Percentiles rank a stretch among this genome's conserved stretches.
Conservation (phyloP, 2,888 invertebrate species). For the Mylabris sibirica region DNA sequence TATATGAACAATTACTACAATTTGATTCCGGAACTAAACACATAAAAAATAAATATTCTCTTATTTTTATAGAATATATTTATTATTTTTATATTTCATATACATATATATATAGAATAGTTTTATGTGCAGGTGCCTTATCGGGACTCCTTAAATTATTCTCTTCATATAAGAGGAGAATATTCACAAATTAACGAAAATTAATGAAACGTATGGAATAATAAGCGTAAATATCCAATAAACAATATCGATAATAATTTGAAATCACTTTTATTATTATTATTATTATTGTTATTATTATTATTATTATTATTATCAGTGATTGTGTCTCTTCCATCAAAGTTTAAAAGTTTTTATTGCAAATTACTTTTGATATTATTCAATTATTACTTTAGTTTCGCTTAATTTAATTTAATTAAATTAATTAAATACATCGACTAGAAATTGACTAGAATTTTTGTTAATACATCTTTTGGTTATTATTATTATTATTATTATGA, state of each 20-base stretch:
- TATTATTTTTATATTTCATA: slow-evolving; percentile 39
- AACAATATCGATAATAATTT: slow-evolving; percentile 26
- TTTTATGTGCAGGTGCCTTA: slow-evolving; percentile 37
- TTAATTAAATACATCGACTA: slow-evolving; percentile 40
- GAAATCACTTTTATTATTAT: slow-evolving; percentile 23
- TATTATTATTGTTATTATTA: slow-evolving; percentile 19
- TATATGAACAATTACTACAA: slow-evolving; percentile 53
- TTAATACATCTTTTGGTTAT: slow-evolving; percentile 20
- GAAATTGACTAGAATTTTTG: slow-evolving; percentile 43
- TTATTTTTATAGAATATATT: slow-evolving; percentile 51
- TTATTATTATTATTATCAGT: slow-evolving; percentile 36
- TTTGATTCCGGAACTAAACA: slow-evolving; percentile 51
- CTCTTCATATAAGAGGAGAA: not conserved
- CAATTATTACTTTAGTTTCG: slow-evolving; percentile 53
- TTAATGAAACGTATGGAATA: not conserved
- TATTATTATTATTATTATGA: not conserved
- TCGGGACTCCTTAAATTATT: slow-evolving; percentile 54
- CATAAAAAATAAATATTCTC: slow-evolving; percentile 57
- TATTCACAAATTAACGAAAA: not conserved
- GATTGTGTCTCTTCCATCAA: slow-evolving; percentile 56
- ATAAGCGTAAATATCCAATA: slow-evolving; percentile 10
- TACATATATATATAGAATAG: slow-evolving; percentile 46
- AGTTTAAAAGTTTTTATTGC: slow-evolving; percentile 52
- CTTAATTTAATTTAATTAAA: slow-evolving; percentile 29
- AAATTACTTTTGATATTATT: slow-evolving; percentile 53